phyloP scores from a whole-genome alignment of 2,888 invertebrate species.

The Litoditis marina region DNA sequence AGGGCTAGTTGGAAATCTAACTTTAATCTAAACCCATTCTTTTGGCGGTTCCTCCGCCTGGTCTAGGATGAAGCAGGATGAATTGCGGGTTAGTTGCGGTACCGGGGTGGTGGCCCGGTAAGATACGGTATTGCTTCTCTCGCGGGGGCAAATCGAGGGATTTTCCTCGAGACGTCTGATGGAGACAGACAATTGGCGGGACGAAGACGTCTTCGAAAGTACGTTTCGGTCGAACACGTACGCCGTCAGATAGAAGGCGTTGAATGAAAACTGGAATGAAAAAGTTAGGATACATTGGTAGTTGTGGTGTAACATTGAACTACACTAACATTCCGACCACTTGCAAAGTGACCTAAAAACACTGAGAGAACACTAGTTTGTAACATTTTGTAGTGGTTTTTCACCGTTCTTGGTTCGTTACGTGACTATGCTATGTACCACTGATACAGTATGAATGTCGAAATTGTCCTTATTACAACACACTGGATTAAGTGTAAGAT shows the following conservation, averaged over 20 bases:
- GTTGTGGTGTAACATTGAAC: too few relatives aligned
- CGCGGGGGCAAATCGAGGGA: constrained; percentile 47
- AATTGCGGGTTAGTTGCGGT: constrained; percentile 34
- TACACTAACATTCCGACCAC: too few relatives aligned
- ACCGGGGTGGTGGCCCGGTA: constrained; percentile 46
- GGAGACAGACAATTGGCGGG: constrained; percentile 45
- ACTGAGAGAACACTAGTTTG: too few relatives aligned
- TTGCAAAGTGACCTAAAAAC: too few relatives aligned
- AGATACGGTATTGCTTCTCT: constrained; percentile 45
- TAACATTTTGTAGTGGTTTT: too few relatives aligned
- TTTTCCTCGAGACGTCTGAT: constrained; percentile 46
- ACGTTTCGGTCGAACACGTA: constrained; percentile 55
- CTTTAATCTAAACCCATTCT: constrained; percentile 12
- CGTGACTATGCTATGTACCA: too few relatives aligned
- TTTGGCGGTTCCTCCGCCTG: constrained; percentile 5
- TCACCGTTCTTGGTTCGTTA: too few relatives aligned
- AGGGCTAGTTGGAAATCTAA: too few relatives aligned
- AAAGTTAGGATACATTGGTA: background rate
- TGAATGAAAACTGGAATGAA: constrained; percentile 52
- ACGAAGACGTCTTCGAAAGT: constrained; percentile 52
- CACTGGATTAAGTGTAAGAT: background rate
- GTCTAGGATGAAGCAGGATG: constrained; percentile 34
- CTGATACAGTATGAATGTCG: too few relatives aligned
- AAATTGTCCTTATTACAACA: too few relatives aligned
- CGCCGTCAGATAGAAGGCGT: constrained; percentile 54